A percentile compares a stretch with the other conserved stretches of the same genome.
Conservation (phyloP, 2,888 invertebrate genomes). For the Drosophila vallismaia region DNA sequence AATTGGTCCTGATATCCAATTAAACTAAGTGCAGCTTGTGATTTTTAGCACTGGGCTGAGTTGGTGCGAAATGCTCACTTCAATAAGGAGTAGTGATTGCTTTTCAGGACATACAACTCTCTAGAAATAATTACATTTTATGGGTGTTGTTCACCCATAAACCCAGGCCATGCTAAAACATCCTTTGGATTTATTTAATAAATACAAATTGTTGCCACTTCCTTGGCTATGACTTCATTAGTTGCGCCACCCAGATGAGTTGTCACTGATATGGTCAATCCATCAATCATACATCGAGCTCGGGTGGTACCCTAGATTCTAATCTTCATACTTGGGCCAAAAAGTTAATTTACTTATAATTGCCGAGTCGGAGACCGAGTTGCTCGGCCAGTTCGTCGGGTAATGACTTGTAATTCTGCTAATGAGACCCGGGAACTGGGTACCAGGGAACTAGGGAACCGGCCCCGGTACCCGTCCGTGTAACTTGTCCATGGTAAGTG, state of each 20-base stretch:
- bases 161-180: neutral
- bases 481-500: constrained; percentile 57
- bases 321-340: constrained; percentile 65
- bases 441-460: neutral
- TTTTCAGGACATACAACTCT: neutral
- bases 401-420: constrained; percentile 82
- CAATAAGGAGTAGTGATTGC: neutral
- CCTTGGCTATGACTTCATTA: constrained; percentile 45
- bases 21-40: constrained; percentile 55
- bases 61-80: constrained; percentile 21
- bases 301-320: constrained; percentile 60
- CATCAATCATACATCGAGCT: constrained; percentile 75
- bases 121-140: neutral
- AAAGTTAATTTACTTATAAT: constrained; percentile 79
- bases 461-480: constrained; percentile 39
- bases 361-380: constrained; percentile 45
- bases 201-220: constrained; percentile 4
- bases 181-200: constrained; percentile 5
- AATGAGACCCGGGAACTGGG: constrained; percentile 60
- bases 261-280: constrained; percentile 71
- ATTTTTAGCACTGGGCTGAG: constrained; percentile 46
- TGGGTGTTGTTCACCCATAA: neutral
- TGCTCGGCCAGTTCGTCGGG: constrained; percentile 47
- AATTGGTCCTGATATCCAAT: constrained; percentile 69
- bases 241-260: constrained; percentile 47